Evolutionary conservation across 2,888 invertebrate species (phyloP), one percentile per base, ranked within the genome.

Genomic region (Prosopocoilus inquinatus): DNA sequence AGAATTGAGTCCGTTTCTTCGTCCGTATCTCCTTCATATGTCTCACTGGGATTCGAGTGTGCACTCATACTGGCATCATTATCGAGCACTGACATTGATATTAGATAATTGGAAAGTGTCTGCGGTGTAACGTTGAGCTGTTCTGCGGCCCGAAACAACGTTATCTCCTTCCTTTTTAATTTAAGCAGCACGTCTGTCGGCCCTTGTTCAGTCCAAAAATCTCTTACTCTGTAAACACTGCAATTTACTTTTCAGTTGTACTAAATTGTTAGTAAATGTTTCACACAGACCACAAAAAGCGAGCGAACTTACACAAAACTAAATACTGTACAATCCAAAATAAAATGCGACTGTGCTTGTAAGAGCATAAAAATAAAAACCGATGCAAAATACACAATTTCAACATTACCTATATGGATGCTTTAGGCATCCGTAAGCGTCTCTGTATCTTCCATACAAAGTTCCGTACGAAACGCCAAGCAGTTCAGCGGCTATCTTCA

Each of bases 391-490:
- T 5, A 45, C n/a, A 45, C 39, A 53, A 53, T 43, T 48, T 32
- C 45, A 45, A 43, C 60, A 70, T 76, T 67, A 90, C 91, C 91
- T 86, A 73, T 92, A 92, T 0, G 92, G 91, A 75, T 92, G 87
- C 77, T 92, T 92, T 59, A 92, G 84, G 73, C 92, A 92, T 13
- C 92, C 92, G 72, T 91, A 92, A 11, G 91, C 92, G 77, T 94
- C 94, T 3, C 94, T 80, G 74, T 94, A 94, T 68, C 94, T 81
- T 2, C 94, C 94, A 74, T 94, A 94, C 5, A 94, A 81, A 0
- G 94, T 94, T 3, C 94, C 94, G 78, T 94, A 94, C 45, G 92
- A 93, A 0, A 94, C 94, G 1, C 94, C 94, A 45, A 94, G 80
- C 54, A 94, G 84, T 75, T 94, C 92, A 2, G 94, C 93, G 2